phyloP scores from a whole-genome alignment of 2,113 vertebrate species.

The Eleginops maclovinus region DNA sequence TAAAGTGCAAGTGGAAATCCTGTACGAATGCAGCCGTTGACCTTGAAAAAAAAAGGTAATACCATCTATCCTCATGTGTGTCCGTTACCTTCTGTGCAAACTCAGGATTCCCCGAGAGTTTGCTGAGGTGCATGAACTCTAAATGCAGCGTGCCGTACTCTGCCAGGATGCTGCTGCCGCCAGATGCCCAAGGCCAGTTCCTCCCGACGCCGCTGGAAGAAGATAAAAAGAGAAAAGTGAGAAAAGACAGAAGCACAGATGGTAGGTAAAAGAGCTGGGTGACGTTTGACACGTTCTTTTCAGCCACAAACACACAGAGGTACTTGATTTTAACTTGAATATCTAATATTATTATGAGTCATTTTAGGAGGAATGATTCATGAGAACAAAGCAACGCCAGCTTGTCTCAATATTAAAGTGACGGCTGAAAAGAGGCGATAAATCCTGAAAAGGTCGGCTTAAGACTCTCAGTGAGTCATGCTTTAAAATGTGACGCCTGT shows the following conservation, averaged over 20 bases:
- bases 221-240: background rate
- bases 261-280: background rate
- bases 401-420: background rate
- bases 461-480: background rate
- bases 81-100: constrained; percentile 94
- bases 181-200: constrained; percentile 99
- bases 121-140: constrained; percentile 95
- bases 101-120: constrained; percentile 92
- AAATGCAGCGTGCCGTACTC: constrained; percentile 97
- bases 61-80: background rate
- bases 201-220: constrained; percentile 90
- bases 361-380: background rate
- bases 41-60: background rate
- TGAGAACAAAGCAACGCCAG: background rate
- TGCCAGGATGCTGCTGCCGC: constrained; percentile 98
- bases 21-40: background rate
- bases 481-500: background rate
- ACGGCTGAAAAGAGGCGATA: constrained; percentile 1
- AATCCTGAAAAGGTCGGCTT: background rate
- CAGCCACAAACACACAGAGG: too few species aligned
- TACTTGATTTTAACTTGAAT: too few species aligned
- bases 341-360: background rate
- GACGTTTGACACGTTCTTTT: background rate
- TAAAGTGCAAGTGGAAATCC: background rate
- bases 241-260: background rate